Evolutionary conservation across 2,113 vertebrate genomes (phyloP).

Genomic region (Hippoglossus stenolepis): DNA sequence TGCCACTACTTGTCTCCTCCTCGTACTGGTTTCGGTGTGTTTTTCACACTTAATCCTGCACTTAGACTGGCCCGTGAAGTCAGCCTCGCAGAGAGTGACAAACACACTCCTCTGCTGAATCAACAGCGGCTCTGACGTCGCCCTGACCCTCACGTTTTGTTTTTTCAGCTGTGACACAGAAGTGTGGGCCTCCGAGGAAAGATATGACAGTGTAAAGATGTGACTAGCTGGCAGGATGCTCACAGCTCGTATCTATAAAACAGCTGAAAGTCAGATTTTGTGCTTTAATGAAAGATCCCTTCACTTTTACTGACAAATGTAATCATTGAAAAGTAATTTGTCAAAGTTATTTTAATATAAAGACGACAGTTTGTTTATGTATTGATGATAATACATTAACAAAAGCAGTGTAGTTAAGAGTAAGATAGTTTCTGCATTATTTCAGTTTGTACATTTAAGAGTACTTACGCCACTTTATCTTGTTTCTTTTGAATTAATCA

Average conservation of each 20-base stretch:
- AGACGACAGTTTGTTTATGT: too few species aligned
- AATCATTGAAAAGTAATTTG: neutral
- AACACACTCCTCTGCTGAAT: slow-evolving; percentile 39
- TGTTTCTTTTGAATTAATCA: neutral
- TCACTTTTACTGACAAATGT: neutral
- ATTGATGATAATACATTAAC: neutral
- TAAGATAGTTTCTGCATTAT: neutral
- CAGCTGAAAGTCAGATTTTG: too few species aligned
- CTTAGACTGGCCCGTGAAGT: slow-evolving; percentile 46
- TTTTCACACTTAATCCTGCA: slow-evolving; percentile 61
- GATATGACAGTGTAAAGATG: slow-evolving; percentile 37
- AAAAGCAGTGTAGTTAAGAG: neutral
- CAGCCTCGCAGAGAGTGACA: slow-evolving; percentile 32
- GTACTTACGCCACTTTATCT: neutral
- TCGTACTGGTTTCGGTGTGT: slow-evolving; percentile 42
- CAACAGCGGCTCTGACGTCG: slow-evolving; percentile 32
- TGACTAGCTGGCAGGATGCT: neutral
- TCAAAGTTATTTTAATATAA: neutral
- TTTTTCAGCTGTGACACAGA: slow-evolving; percentile 66
- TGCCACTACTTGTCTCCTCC: slow-evolving; percentile 52
- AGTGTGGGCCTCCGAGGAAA: slow-evolving; percentile 7
- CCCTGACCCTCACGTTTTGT: slow-evolving; percentile 40
- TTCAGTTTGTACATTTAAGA: neutral
- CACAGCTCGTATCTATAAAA: neutral
- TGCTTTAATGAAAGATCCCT: neutral